These are phyloP conservation scores for Noctua janthe DNA, from an alignment of 2,888 invertebrate genomes.

Conservation along the genomic window DNA sequence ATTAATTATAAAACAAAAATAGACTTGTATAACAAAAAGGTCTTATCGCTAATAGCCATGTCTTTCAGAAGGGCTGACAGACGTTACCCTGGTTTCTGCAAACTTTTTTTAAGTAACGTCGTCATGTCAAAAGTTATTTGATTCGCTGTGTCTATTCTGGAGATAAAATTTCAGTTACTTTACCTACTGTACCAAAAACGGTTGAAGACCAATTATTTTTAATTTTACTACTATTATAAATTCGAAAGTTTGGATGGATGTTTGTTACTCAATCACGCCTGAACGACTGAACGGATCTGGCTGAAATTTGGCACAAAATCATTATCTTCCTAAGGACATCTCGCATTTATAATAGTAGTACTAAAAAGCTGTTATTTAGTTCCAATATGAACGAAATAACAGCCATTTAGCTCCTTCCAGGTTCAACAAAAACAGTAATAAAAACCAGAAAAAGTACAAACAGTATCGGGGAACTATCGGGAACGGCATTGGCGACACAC, in stretches of 20 bases:
- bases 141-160: slow-evolving; percentile 1
- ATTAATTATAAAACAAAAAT: slow-evolving; percentile 6
- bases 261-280: background rate
- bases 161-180: background rate
- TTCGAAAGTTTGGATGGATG: background rate
- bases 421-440: background rate
- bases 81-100: background rate
- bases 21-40: background rate
- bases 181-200: background rate
- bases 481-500: slow-evolving; percentile 27
- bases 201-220: background rate
- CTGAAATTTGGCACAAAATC: no score
- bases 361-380: no score
- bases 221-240: background rate
- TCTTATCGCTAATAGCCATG: slow-evolving; percentile 5
- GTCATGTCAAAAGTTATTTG: background rate
- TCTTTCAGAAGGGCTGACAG: background rate
- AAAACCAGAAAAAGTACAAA: slow-evolving; percentile 9
- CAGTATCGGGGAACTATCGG: slow-evolving; percentile 37
- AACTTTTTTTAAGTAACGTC: slow-evolving; percentile 1
- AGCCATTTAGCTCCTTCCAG: background rate
- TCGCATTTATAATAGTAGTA: background rate
- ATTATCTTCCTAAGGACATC: no score
- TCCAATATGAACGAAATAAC: background rate
- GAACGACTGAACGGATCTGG: no score